Evolutionary conservation across 2,797 vertebrate species (phyloP).

Genomic region (Carapus acus): DNA sequence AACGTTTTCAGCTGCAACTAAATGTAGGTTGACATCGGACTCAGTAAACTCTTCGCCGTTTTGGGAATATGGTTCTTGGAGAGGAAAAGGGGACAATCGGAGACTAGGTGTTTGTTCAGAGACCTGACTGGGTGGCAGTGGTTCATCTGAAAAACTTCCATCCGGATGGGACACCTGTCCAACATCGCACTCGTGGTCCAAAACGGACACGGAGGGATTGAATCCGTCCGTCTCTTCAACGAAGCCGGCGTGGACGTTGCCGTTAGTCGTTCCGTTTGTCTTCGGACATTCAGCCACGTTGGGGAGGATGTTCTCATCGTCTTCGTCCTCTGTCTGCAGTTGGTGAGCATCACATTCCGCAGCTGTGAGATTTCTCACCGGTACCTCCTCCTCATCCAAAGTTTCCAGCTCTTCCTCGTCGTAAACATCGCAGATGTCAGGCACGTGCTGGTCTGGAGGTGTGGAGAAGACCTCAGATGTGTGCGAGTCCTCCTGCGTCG

Average conservation of each 20-base stretch:
- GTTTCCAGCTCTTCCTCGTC: not conserved
- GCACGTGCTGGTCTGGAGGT: not conserved
- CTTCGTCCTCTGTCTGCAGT: not conserved
- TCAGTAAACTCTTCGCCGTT: too few species aligned
- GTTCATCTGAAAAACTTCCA: too few species aligned
- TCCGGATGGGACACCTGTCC: too few species aligned
- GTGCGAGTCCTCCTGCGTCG: slow-evolving; percentile 1
- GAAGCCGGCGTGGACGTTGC: too few species aligned
- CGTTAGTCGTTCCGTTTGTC: not conserved
- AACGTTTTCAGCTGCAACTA: not conserved
- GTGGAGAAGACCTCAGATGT: too few species aligned
- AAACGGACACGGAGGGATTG: not conserved
- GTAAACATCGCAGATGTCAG: not conserved
- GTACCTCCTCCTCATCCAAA: not conserved
- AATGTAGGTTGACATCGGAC: too few species aligned
- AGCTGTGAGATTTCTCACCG: not conserved
- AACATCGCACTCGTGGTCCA: too few species aligned
- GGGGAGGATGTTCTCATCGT: not conserved
- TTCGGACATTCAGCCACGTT: not conserved
- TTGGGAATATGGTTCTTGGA: too few species aligned
- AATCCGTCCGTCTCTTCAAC: not conserved
- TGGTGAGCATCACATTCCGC: not conserved
- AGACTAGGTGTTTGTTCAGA: too few species aligned
- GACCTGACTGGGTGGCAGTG: too few species aligned
- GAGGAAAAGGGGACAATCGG: not conserved